Evolutionary conservation across 2,113 vertebrate genomes (phyloP).

Genomic region (human (Homo sapiens)): DNA sequence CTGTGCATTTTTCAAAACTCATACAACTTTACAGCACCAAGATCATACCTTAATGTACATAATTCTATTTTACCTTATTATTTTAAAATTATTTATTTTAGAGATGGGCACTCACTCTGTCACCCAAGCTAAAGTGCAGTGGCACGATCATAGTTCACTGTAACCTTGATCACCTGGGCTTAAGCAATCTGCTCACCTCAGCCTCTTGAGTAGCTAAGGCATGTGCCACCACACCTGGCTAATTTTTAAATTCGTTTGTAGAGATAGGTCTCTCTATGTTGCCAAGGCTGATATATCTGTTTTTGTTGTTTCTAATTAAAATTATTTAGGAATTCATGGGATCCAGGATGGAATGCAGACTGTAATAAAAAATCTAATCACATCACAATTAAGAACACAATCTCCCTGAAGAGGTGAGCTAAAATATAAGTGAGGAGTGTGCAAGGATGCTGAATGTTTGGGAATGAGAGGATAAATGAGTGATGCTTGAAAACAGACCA

Average conservation of each 20-base stretch:
- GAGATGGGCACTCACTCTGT: too few relatives aligned
- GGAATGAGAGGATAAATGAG: slow-evolving; percentile 93
- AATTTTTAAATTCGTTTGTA: too few relatives aligned
- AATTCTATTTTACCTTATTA: too few relatives aligned
- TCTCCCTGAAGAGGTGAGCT: neutral
- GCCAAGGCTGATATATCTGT: too few relatives aligned
- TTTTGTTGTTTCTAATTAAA: neutral
- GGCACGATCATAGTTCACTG: too few relatives aligned
- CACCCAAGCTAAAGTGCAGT: too few relatives aligned
- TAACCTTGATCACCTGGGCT: too few relatives aligned
- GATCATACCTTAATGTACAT: neutral
- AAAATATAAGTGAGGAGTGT: slow-evolving; percentile 88
- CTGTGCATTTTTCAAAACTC: neutral
- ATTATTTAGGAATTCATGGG: neutral
- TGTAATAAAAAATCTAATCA: neutral
- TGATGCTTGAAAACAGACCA: slow-evolving; percentile 95
- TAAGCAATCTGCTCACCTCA: too few relatives aligned
- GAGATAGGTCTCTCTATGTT: too few relatives aligned
- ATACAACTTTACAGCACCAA: neutral
- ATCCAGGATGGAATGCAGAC: neutral
- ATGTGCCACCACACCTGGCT: too few relatives aligned
- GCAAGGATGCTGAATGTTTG: slow-evolving; percentile 93
- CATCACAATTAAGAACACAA: neutral
- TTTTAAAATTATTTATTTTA: too few relatives aligned
- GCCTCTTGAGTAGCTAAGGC: too few relatives aligned